Evolutionary conservation across 2,888 invertebrate genomes (phyloP), one percentile per base, ranked within the genome.

Genomic region (Andrena marginata): DNA sequence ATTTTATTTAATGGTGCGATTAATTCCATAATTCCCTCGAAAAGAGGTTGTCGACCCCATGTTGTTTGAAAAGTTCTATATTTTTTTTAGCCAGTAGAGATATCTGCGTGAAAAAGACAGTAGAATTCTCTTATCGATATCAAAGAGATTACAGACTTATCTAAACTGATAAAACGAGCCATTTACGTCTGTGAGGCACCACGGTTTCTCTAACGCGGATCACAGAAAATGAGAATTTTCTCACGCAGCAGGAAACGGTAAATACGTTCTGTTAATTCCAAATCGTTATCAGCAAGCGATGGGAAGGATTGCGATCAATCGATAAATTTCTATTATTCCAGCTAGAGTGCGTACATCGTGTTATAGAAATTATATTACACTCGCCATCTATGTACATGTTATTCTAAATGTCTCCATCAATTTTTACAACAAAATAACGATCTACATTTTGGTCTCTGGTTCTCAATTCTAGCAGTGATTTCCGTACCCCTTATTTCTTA

Each of bases 111-210:
- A 65, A 5, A 4, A 71, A 67, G 10, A 62, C 0, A 62, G 4
- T n/a, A n/a, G 23, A 62, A 49, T 51, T 51, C 54, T 48, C 20
- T 80, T 80, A 71, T 71, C 67, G 26, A 13, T 59, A 54, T 62
- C 33, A 54, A 60, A 33, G 23, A 80, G 80, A 80, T 80, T 80
- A 74, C 49, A 23, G 23, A 33, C 48, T 56, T 80, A 80, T 82
- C 75, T 62, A 6, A 16, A 16, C 60, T 49, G 82, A 80, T 82
- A 80, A 80, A 60, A 35, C 26, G 26, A 62, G 4, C 23, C 49
- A 56, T 70, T 73, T 67, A 49, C 48, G 54, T 33, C 48, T 33
- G 29, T 35, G n/a, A 64, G 49, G 59, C n/a, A 64, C 16, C 16
- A 42, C 20, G 16, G 16, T 64, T 42, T 65, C n/a, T 54, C n/a